Percentiles rank a stretch among this genome's conserved stretches.
phyloP scores from a whole-genome alignment of 2,113 vertebrate genomes.

The Rhea americana region DNA sequence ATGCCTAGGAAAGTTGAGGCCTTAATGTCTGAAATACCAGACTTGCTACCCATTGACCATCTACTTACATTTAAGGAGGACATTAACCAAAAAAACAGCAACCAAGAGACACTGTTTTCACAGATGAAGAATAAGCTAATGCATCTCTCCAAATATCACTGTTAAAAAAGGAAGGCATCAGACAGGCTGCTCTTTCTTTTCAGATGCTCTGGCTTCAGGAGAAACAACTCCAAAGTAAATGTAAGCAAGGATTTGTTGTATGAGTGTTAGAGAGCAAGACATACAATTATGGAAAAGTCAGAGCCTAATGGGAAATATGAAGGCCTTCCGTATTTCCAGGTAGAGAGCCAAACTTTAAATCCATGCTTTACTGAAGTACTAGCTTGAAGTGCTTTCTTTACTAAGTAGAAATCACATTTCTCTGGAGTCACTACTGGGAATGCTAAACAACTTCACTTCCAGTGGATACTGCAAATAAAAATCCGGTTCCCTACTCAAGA shows the following conservation, averaged over 20 bases:
- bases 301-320: not conserved
- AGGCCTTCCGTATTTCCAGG: not conserved
- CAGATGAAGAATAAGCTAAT: not conserved
- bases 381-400: not conserved
- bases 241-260: not conserved
- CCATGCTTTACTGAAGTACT: not conserved
- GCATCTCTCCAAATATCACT: not conserved
- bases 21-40: conserved; percentile 16
- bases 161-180: not conserved
- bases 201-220: not conserved
- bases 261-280: not conserved
- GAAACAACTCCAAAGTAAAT: not conserved
- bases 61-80: not conserved
- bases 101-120: not conserved
- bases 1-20: not conserved
- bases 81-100: not conserved
- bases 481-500: not conserved
- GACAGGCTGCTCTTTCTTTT: not conserved
- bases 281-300: not conserved
- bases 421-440: not conserved
- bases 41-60: not conserved
- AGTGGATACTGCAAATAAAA: not conserved
- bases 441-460: not conserved
- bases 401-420: not conserved
- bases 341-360: not conserved